Conservation (phyloP, 2,113 vertebrate genomes). For the Dicrurus megarhynchus region DNA sequence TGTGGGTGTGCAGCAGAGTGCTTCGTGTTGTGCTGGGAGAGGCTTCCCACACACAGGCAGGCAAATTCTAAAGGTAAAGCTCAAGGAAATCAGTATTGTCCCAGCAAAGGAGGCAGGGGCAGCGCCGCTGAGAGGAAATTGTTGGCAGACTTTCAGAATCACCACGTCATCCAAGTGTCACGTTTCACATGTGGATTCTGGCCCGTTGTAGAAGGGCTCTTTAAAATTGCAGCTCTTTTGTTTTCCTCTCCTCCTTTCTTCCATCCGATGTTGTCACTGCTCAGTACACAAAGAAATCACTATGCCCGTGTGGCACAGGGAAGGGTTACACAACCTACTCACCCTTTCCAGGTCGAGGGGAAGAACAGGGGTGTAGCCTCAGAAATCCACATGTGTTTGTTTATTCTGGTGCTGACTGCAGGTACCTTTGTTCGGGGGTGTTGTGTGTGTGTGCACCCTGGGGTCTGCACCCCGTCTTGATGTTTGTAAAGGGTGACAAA, state of each 20-base stretch:
- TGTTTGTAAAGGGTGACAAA: neutral
- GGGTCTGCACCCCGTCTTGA: neutral
- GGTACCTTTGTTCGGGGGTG: neutral
- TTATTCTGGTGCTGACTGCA: neutral
- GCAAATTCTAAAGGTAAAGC: neutral
- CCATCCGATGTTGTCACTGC: neutral
- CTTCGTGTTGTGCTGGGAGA: accelerated
- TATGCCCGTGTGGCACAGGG: neutral
- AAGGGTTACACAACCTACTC: too few relatives aligned
- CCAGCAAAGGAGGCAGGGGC: accelerated
- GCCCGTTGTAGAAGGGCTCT: neutral
- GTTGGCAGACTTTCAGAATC: neutral
- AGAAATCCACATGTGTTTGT: accelerated
- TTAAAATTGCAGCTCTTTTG: neutral
- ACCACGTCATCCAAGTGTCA: accelerated
- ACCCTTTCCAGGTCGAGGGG: neutral
- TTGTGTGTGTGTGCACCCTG: neutral
- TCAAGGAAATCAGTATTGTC: neutral
- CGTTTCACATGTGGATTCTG: neutral
- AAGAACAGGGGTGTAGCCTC: neutral
- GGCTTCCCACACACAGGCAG: neutral
- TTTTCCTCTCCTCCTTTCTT: neutral
- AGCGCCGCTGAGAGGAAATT: neutral
- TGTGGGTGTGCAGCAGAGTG: neutral
- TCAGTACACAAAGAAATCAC: neutral